A percentile compares a stretch with the other conserved stretches of the same genome.
These are phyloP conservation scores for Morpho achilles DNA, from an alignment of 2,888 invertebrate genomes.

Conservation along the genomic window DNA sequence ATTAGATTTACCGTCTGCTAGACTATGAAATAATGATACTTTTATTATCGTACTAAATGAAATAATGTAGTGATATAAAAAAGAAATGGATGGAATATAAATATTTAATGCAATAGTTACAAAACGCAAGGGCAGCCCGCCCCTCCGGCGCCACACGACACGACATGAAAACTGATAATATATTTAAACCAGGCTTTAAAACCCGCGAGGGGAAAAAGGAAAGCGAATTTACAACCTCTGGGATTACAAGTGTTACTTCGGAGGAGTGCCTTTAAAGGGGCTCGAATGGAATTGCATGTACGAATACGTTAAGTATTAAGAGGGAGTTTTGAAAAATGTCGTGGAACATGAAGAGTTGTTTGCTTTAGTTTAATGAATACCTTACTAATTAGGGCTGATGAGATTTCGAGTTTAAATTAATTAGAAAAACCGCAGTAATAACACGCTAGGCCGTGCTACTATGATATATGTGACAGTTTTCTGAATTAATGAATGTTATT, in stretches of 20 bases:
- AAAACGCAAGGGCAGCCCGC: conserved; percentile 49
- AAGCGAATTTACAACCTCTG: conserved; percentile 61
- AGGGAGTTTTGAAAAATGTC: conserved; percentile 8
- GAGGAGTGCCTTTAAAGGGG: conserved; percentile 24
- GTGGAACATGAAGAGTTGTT: neutral
- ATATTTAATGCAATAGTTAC: conserved; percentile 48
- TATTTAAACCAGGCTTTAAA: conserved; percentile 68
- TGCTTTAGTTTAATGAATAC: neutral
- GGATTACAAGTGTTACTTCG: conserved; percentile 45
- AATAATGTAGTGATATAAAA: conserved; percentile 34
- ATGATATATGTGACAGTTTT: neutral
- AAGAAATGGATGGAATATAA: conserved; percentile 48
- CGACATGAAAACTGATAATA: conserved; percentile 70
- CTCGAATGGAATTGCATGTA: conserved; percentile 38
- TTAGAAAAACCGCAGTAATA: no score
- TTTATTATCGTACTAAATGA: conserved; percentile 27
- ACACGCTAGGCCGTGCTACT: no score
- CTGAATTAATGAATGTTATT: neutral
- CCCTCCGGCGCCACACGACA: conserved; percentile 69
- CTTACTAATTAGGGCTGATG: neutral
- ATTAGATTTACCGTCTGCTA: no score
- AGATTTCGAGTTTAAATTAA: neutral
- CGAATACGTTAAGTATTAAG: conserved; percentile 8
- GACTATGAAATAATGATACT: neutral
- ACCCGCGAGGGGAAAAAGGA: conserved; percentile 52